Evolutionary conservation across 2,797 vertebrate species (phyloP).

Genomic region (Gastrophryne carolinensis): DNA sequence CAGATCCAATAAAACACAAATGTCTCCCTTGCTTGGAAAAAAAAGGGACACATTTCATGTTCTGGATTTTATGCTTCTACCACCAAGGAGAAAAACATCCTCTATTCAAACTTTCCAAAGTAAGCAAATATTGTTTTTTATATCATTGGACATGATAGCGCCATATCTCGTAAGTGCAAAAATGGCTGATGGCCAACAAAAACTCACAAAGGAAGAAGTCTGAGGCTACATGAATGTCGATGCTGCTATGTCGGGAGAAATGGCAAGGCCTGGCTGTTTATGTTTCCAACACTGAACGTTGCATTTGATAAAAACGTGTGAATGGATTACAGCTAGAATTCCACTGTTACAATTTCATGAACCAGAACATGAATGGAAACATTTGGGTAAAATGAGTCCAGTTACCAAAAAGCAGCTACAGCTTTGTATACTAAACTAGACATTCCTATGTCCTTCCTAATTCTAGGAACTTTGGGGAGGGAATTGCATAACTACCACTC

Average conservation of each 20-base stretch:
- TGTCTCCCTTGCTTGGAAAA: too few relatives aligned
- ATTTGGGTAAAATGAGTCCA: too few relatives aligned
- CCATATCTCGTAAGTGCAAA: conserved; percentile 28
- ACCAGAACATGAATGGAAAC: too few relatives aligned
- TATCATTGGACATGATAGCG: conserved; percentile 15
- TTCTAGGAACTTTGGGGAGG: background rate
- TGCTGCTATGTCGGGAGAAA: background rate
- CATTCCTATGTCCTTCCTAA: background rate
- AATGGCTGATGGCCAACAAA: conserved; percentile 17
- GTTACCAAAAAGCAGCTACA: too few relatives aligned
- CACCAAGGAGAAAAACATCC: background rate
- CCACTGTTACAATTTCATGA: background rate
- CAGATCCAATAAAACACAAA: conserved; percentile 48
- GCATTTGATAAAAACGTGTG: background rate
- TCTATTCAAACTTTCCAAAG: conserved; percentile 11
- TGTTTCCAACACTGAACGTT: background rate
- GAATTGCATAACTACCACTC: too few relatives aligned
- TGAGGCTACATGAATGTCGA: background rate
- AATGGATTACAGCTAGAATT: conserved; percentile 10
- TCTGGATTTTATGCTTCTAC: conserved; percentile 8
- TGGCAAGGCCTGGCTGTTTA: background rate
- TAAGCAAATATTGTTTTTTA: conserved; percentile 14
- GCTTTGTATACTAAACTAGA: too few relatives aligned
- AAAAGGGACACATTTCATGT: conserved; percentile 7
- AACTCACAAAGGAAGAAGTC: background rate